Evolutionary conservation across 1,140 invertebrate genomes (phyloP), one percentile per base, ranked within the genome.

Genomic region (Drosophila takahashii): DNA sequence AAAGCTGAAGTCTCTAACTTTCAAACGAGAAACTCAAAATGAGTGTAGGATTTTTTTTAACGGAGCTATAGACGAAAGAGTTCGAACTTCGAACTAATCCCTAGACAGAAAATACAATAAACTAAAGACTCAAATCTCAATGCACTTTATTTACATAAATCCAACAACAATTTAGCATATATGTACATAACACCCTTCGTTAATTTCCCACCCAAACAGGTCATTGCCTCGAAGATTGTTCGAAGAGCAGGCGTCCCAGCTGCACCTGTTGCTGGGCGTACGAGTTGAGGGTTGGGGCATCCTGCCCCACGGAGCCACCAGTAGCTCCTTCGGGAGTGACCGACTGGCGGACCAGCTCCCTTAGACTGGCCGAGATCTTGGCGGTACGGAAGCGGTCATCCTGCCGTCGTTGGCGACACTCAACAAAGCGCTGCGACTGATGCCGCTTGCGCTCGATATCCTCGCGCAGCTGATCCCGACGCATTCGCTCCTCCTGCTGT

Each of bases 311-410:
- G 0, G 56, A 50, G 4, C 36, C 62, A 5, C 44, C 42, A 7
- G 66, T 15, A n/a, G n/a, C 69, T 8, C 58, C 72, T 16, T 92
- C 90, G 1, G 91, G 90, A 0, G 89, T 92, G 15, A 92, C 89
- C 0, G 92, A 92, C 34, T 81, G 74, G 0, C 92, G 69, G 2
- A 92, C 90, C 15, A 92, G 61, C 42, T 92, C 92, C 36, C 92
- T 72, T 11, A 92, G 74, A 59, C 86, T 89, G 11, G 91, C 90
- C 10, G 90, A 92, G 56, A 92, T 87, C 65, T 92, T 92, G 13
- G 92, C 91, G 6, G 79, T 90, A 47, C 79, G 79, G 6, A 73
- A 86, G 10, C 85, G 77, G 2, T 85, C 72, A 47, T 92, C 75
- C 10, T 91, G 75, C 1, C 67, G 69, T 2, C 78, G 76, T 44